phyloP scores from a whole-genome alignment of 2,888 invertebrate genomes.

The Athalia cordata region DNA sequence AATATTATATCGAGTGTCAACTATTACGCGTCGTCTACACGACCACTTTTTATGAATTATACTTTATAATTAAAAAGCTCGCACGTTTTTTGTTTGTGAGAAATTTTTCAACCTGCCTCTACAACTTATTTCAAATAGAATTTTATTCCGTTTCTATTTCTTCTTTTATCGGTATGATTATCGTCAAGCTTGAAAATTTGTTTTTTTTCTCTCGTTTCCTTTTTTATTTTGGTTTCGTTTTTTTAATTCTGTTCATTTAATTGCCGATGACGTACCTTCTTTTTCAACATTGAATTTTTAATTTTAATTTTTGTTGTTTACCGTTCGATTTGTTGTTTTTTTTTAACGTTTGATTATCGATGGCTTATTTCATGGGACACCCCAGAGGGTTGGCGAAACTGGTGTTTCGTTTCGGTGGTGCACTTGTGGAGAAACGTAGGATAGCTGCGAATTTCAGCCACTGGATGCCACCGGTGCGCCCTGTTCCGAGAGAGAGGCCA shows the following conservation, averaged over 20 bases:
- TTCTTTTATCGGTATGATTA: too few species aligned
- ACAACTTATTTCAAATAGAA: too few species aligned
- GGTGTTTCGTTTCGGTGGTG: slow-evolving; percentile 69
- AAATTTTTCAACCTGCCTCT: too few species aligned
- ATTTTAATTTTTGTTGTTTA: background rate
- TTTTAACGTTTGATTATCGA: background rate
- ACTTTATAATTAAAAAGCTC: too few species aligned
- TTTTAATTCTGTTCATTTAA: slow-evolving; percentile 5
- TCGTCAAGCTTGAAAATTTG: too few species aligned
- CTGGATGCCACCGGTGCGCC: slow-evolving; percentile 65
- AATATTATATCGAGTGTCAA: too few species aligned
- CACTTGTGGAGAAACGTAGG: slow-evolving; percentile 66
- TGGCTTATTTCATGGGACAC: slow-evolving; percentile 25
- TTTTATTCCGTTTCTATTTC: too few species aligned
- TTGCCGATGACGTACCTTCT: background rate
- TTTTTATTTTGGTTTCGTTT: background rate
- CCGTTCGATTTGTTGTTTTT: background rate
- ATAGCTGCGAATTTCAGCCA: slow-evolving; percentile 57
- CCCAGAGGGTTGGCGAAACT: slow-evolving; percentile 57
- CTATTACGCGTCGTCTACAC: too few species aligned
- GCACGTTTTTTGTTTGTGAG: too few species aligned
- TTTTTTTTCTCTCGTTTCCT: background rate
- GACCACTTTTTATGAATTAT: too few species aligned
- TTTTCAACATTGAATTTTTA: background rate
- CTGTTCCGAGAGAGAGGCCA: slow-evolving; percentile 55